A percentile compares a stretch with the other conserved stretches of the same genome.
phyloP scores from a whole-genome alignment of 2,888 invertebrate genomes.

The Bombylius major region DNA sequence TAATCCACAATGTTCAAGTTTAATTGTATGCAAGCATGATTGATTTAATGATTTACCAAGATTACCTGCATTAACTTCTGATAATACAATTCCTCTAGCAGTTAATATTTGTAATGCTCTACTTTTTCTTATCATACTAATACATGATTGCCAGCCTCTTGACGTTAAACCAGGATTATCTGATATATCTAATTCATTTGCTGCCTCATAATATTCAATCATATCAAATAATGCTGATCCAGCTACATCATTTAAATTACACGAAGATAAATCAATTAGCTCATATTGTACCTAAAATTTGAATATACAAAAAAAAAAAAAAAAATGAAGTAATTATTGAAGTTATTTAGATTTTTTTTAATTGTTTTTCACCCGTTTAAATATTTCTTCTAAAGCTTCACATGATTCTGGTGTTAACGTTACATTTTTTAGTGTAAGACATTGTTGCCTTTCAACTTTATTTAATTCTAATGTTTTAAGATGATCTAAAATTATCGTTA shows the following conservation, averaged over 20 bases:
- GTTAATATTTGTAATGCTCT: slow-evolving; percentile 30
- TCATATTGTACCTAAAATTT: slow-evolving; percentile 33
- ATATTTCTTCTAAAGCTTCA: slow-evolving; percentile 74
- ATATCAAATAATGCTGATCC: slow-evolving; percentile 77
- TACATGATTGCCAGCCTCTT: slow-evolving; percentile 73
- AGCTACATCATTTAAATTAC: slow-evolving; percentile 37
- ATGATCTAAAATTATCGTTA: slow-evolving; percentile 57
- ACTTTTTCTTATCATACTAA: slow-evolving; percentile 34
- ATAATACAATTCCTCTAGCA: slow-evolving; percentile 32
- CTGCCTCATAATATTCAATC: slow-evolving; percentile 85
- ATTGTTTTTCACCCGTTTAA: slow-evolving; percentile 57
- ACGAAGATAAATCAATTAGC: slow-evolving; percentile 32
- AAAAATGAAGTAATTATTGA: neutral
- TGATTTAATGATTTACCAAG: slow-evolving; percentile 59
- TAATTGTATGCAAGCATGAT: slow-evolving; percentile 58
- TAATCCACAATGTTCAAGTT: slow-evolving; percentile 63
- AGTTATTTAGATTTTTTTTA: neutral
- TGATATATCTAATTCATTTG: slow-evolving; percentile 60
- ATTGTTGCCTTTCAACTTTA: slow-evolving; percentile 41
- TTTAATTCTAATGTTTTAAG: slow-evolving; percentile 44
- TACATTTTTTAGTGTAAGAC: slow-evolving; percentile 46
- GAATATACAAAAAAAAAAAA: neutral
- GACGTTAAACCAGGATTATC: slow-evolving; percentile 62
- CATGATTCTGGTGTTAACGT: slow-evolving; percentile 52
- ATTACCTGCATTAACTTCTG: slow-evolving; percentile 43